A percentile compares a stretch with the other conserved stretches of the same genome.
Conservation (phyloP, 2,888 invertebrate species). For the Drosophila yooni region DNA sequence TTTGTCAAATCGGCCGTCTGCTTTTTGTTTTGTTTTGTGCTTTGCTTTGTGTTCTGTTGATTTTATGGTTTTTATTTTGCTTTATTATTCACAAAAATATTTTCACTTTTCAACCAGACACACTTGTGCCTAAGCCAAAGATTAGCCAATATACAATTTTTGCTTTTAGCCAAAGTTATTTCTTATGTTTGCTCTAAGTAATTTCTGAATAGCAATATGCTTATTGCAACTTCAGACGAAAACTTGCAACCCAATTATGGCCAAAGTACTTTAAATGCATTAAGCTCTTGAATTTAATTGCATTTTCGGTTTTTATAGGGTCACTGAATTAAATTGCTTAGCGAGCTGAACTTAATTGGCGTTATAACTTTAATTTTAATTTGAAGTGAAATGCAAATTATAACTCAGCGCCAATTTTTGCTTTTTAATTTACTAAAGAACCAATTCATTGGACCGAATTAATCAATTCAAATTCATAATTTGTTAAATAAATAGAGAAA, state of each 20-base stretch:
- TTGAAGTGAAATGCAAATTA: slow-evolving; percentile 13
- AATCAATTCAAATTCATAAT: not conserved
- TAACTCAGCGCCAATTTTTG: not conserved
- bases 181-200: slow-evolving; percentile 23
- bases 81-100: slow-evolving; percentile 30
- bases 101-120: slow-evolving; percentile 37
- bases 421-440: not conserved
- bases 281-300: slow-evolving; percentile 56
- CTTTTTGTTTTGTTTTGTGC: not conserved
- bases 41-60: slow-evolving; percentile 1
- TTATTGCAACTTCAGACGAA: slow-evolving; percentile 3
- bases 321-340: slow-evolving; percentile 45
- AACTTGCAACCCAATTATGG: slow-evolving; percentile 31
- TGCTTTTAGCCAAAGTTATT: slow-evolving; percentile 26
- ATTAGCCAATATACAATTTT: slow-evolving; percentile 40
- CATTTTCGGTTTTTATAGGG: slow-evolving; percentile 27
- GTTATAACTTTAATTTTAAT: slow-evolving; percentile 26
- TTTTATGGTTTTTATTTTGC: slow-evolving; percentile 20
- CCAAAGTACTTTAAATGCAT: slow-evolving; percentile 46
- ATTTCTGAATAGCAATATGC: slow-evolving; percentile 45
- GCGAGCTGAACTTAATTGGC: slow-evolving; percentile 32
- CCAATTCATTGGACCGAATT: not conserved
- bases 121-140: slow-evolving; percentile 34
- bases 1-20: slow-evolving; percentile 23
- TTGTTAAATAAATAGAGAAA: not conserved